Evolutionary conservation across 1,140 invertebrate genomes (phyloP).

Genomic region (Euschistus heros): DNA sequence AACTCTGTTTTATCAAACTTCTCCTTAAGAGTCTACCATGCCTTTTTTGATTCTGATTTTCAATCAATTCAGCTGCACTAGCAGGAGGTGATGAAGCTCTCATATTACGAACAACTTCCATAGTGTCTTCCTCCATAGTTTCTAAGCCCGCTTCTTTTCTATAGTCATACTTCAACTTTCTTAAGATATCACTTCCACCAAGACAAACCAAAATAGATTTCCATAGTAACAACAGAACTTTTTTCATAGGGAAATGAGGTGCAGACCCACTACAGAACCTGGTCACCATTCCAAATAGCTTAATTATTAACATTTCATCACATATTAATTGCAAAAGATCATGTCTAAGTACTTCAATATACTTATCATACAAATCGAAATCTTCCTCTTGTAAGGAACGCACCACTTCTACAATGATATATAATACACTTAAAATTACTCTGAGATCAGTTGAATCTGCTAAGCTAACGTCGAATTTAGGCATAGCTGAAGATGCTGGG

Average conservation of each 20-base stretch:
- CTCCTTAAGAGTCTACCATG: slow-evolving; percentile 50
- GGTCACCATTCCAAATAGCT: slow-evolving; percentile 85
- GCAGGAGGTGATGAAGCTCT: slow-evolving; percentile 88
- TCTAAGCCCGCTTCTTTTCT: slow-evolving; percentile 59
- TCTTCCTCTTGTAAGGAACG: slow-evolving; percentile 49
- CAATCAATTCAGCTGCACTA: slow-evolving; percentile 81
- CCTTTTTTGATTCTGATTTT: slow-evolving; percentile 63
- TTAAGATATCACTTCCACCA: slow-evolving; percentile 74
- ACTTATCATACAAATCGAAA: slow-evolving; percentile 53
- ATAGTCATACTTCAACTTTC: slow-evolving; percentile 61
- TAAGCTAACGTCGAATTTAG: slow-evolving; percentile 80
- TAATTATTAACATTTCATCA: slow-evolving; percentile 78
- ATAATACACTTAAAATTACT: slow-evolving; percentile 83
- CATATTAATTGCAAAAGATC: slow-evolving; percentile 49
- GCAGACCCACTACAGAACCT: slow-evolving; percentile 86
- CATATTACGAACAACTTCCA: slow-evolving; percentile 87
- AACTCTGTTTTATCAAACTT: slow-evolving; percentile 86
- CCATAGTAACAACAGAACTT: slow-evolving; percentile 91
- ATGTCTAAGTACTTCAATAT: slow-evolving; percentile 62
- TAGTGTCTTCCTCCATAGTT: slow-evolving; percentile 77
- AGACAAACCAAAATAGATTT: slow-evolving; percentile 84
- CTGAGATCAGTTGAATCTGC: slow-evolving; percentile 85
- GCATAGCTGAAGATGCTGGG: slow-evolving; percentile 60
- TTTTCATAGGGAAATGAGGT: slow-evolving; percentile 96
- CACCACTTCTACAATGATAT: slow-evolving; percentile 87